phyloP scores from a whole-genome alignment of 2,888 invertebrate genomes.

The Scaptodrosophila latifasciaeformis region DNA sequence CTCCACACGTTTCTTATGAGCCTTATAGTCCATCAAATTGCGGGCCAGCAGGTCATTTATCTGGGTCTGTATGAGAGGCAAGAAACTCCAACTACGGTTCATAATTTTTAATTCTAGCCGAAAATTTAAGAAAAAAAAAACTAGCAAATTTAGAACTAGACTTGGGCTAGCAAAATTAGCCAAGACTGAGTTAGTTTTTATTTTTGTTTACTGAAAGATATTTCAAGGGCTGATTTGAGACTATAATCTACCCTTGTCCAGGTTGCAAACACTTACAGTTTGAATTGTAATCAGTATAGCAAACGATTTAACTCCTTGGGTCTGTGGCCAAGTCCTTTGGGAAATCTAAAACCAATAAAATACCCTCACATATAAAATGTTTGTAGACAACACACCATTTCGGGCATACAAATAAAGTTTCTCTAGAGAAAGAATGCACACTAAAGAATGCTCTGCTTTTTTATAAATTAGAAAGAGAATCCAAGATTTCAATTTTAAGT shows the following conservation, averaged over 20 bases:
- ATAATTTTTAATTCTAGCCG: no score
- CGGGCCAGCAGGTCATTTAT: background rate
- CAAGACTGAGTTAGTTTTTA: constrained; percentile 1
- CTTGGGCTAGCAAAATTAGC: constrained; percentile 3
- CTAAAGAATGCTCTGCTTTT: no score
- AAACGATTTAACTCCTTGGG: constrained; percentile 56
- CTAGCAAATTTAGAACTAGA: no score
- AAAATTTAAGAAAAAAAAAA: no score
- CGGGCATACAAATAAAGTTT: no score
- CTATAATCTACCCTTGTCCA: no score
- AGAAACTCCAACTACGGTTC: constrained; percentile 10
- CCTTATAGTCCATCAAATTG: background rate
- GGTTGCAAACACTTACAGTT: constrained; percentile 44
- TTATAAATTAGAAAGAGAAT: no score
- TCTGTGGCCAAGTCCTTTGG: constrained; percentile 51
- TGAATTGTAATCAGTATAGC: constrained; percentile 56
- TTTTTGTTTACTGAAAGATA: constrained; percentile 36
- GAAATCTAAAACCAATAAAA: constrained; percentile 57
- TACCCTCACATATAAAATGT: constrained; percentile 4
- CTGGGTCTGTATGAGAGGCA: constrained; percentile 4
- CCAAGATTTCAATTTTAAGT: no score
- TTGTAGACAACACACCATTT: no score
- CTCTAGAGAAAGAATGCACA: no score
- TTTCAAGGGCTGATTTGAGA: constrained; percentile 20
- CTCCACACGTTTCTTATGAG: background rate